Conservation (phyloP, 2,113 vertebrate genomes). For the Percopsis transmontana region DNA sequence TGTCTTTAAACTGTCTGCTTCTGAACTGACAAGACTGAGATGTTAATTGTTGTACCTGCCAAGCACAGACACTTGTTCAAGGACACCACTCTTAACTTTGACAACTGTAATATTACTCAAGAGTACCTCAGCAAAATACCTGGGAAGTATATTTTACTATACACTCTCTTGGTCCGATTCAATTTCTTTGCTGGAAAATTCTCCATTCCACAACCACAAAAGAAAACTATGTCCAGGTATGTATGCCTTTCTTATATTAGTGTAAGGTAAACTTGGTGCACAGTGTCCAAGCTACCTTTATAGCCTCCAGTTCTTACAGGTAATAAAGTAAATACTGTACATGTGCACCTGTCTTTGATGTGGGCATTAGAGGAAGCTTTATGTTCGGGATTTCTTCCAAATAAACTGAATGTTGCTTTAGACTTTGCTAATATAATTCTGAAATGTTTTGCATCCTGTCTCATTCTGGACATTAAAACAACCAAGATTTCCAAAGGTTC, state of each 20-base stretch:
- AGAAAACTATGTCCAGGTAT: conserved; percentile 46
- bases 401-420: conserved; percentile 60
- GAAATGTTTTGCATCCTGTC: conserved; percentile 54
- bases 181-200: conserved; percentile 45
- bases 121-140: too few species aligned
- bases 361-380: conserved; percentile 48
- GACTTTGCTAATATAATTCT: conserved; percentile 54
- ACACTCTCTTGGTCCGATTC: too few species aligned
- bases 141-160: too few species aligned
- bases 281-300: conserved; percentile 26
- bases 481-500: conserved; percentile 53
- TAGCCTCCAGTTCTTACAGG: conserved; percentile 56
- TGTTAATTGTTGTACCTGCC: too few species aligned
- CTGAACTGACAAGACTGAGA: too few species aligned
- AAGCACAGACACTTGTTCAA: too few species aligned
- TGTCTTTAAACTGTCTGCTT: too few species aligned
- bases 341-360: conserved; percentile 58
- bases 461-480: conserved; percentile 61
- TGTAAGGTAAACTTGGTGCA: too few species aligned
- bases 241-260: neutral
- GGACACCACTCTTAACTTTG: too few species aligned
- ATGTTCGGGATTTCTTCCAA: conserved; percentile 48
- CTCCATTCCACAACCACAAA: conserved; percentile 40
- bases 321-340: conserved; percentile 48
- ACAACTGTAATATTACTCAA: too few species aligned